phyloP scores from a whole-genome alignment of 2,888 invertebrate genomes.

The Polyploca ridens region DNA sequence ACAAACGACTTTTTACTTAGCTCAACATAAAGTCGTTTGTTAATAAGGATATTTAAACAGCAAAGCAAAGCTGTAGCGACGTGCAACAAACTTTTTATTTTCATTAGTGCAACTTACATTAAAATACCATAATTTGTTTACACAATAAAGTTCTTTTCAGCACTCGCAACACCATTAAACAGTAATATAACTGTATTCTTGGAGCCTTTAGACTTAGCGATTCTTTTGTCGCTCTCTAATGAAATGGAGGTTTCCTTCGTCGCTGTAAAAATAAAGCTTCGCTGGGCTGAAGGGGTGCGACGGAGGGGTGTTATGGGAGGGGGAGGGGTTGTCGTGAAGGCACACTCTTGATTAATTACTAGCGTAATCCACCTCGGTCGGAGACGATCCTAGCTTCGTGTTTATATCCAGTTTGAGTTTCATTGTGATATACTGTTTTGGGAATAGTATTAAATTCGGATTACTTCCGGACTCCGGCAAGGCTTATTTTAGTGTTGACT shows the following conservation, averaged over 20 bases:
- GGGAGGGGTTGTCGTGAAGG: slow-evolving; percentile 44
- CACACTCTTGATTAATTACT: slow-evolving; percentile 64
- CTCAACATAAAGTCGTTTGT: neutral
- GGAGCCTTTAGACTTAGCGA: slow-evolving; percentile 21
- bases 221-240: slow-evolving; percentile 57
- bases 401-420: slow-evolving; percentile 27
- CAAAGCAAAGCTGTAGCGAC: neutral
- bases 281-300: slow-evolving; percentile 15
- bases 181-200: slow-evolving; percentile 13
- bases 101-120: slow-evolving; percentile 11
- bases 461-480: neutral
- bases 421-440: slow-evolving; percentile 16
- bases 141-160: slow-evolving; percentile 6
- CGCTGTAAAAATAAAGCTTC: slow-evolving; percentile 49
- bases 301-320: slow-evolving; percentile 14
- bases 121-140: slow-evolving; percentile 5
- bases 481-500: slow-evolving; percentile 1
- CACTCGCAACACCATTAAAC: slow-evolving; percentile 6
- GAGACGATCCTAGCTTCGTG: slow-evolving; percentile 19
- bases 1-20: neutral
- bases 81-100: slow-evolving; percentile 2
- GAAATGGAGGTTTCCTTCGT: slow-evolving; percentile 52
- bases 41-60: neutral
- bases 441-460: slow-evolving; percentile 6
- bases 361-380: slow-evolving; percentile 46